Evolutionary conservation across 1,140 invertebrate genomes (phyloP), one percentile per base, ranked within the genome.

Genomic region (Mya arenaria): DNA sequence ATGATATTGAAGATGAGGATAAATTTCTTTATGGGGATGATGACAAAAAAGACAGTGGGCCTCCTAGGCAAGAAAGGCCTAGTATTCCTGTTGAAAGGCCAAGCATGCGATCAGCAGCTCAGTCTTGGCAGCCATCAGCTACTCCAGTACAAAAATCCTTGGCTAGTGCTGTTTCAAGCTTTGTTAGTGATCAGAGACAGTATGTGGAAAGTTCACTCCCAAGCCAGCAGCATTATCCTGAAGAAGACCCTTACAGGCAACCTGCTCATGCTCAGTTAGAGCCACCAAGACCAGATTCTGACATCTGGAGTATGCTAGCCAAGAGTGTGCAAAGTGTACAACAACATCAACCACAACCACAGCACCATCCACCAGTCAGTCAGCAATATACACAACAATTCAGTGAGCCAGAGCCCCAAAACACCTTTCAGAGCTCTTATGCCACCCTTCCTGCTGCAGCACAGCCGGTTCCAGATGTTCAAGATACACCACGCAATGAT

Each of bases 1-100:
- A 89, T 74, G 69, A 73, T 80, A 86, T 89, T 52, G 91, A 91
- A 39, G 91, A 91, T 86, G 90, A 91, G 83, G 90, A 91, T 39
- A 85, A 72, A 23, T 89, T 89, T 82, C 82, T 90, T 17, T 90
- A 92, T 89, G 89, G 90, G 34, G 86, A 86, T 23, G 74, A 82
- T 58, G 68, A 58, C 23, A 52, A 32, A 84, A 30, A 55, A 36
- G 19, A 77, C 44, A 52, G 15, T 4, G 25, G 25, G n/a, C 36
- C 44, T 23, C 13, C 25, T 23, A 4, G 25, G n/a, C n/a, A 17
- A 66, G 28, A 15, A 10, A 73, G 48, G 25, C 17, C 23, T 60
- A 37, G 23, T 5, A 28, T 44, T 55, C 19, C 23, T 72, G 19
- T 25, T 39, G n/a, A 63, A 44, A 39, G 17, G 44, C n/a, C 56